Base-by-base conservation (phyloP, 1,140 invertebrate genomes). In the Cyclina sinensis region DNA sequence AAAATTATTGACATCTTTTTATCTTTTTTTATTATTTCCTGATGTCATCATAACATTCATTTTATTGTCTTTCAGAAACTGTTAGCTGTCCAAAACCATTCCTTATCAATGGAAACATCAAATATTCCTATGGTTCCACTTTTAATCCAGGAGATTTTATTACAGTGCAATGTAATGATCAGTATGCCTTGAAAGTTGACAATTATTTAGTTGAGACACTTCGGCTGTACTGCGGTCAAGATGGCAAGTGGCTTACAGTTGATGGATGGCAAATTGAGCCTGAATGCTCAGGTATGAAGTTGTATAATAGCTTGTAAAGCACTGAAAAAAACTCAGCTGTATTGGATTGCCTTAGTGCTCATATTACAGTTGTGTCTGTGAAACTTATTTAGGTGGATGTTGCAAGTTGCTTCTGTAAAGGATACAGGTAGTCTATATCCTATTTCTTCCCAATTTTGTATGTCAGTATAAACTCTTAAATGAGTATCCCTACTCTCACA, bases 151-250 rank as follows among this genome's bases (percentile, higher is more conserved):
- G 84, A 16, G 84, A 86, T 30, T 57, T 16, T 9, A 54, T 86
- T 43, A 57, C 32, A 62, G 51, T 86, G 14, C 46, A 57, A 35
- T 86, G 84, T 78, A 46, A 74, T 18, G 37, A 78, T 21, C 18
- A 62, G 5, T 62, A 78, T 68, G 51, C 74, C 0, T 43, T 86
- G 27, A 73, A 86, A 39, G 54, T 76, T 2, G 73, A 78, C 37
- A 73, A 57, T 32, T 62, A 1, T 2, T 14, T 59, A 14, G n/a
- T 86, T 0, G 32, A 35, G 21, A 27, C n/a, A 21, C 24, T 86
- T n/a, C 27, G 39, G 5, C 37, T 86, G 9, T 62, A 46, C 46
- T 86, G 84, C 65, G 65, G 84, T 86, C 68, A 86, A 24, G 84
- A 86, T 65, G 32, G 54, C 0, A 59, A 48, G 14, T 86, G 84